Percentiles rank a stretch among this genome's conserved stretches.
Evolutionary conservation across 2,113 vertebrate species (phyloP).

Genomic region (Hemiprocne comata): DNA sequence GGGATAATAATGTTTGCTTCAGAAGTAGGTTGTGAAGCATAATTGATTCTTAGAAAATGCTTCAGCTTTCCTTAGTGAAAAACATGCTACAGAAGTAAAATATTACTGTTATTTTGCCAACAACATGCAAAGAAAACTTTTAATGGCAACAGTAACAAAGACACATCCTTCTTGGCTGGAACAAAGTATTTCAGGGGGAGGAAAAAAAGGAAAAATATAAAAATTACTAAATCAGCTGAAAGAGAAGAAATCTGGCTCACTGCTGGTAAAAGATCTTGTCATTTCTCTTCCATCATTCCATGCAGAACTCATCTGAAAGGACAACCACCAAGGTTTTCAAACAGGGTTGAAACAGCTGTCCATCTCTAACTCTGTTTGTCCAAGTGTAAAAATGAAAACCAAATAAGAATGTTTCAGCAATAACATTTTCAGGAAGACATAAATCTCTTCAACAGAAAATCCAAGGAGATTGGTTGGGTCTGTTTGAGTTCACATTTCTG

Average conservation of each 20-base stretch:
- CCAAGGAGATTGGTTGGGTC: background rate
- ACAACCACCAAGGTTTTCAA: conserved; percentile 11
- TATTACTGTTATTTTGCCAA: background rate
- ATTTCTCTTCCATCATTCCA: conserved; percentile 1
- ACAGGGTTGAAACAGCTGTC: background rate
- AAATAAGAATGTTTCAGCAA: background rate
- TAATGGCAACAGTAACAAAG: background rate
- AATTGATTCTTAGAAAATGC: background rate
- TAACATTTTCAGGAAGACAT: background rate
- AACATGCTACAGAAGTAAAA: background rate
- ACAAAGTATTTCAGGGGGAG: background rate
- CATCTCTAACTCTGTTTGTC: conserved; percentile 8
- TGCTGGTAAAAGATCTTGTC: conserved; percentile 34
- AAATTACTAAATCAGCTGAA: background rate
- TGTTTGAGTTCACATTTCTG: conserved; percentile 6
- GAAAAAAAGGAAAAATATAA: background rate
- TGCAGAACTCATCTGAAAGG: conserved; percentile 16
- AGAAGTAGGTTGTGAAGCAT: background rate
- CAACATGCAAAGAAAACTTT: background rate
- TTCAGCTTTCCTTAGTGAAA: background rate
- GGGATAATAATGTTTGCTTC: background rate
- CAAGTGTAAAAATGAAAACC: background rate
- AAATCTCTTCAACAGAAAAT: conserved; percentile 6
- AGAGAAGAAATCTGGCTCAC: conserved; percentile 7
- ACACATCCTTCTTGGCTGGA: background rate